These are phyloP conservation scores for Tenebrio molitor DNA, from an alignment of 1,140 invertebrate species.

Conservation along the genomic window DNA sequence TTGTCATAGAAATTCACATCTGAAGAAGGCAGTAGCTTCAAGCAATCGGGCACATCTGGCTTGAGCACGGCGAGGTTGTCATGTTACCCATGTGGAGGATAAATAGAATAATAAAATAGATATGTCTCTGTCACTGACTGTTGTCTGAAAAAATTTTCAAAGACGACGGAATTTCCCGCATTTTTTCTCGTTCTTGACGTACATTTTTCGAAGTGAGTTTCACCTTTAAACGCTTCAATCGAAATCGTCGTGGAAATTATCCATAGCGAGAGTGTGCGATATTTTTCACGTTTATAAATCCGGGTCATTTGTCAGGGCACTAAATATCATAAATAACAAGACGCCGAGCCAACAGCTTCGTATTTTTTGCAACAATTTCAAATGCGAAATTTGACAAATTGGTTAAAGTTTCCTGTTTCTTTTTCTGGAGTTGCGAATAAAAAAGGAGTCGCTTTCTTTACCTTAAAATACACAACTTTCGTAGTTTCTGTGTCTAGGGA, in stretches of 20 bases:
- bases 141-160: conserved; percentile 38
- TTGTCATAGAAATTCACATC: conserved; percentile 52
- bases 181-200: neutral
- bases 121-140: conserved; percentile 50
- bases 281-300: conserved; percentile 16
- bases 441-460: neutral
- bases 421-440: conserved; percentile 11
- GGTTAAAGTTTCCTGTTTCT: conserved; percentile 16
- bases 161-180: conserved; percentile 3
- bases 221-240: neutral
- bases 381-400: conserved; percentile 20
- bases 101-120: conserved; percentile 57
- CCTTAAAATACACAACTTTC: conserved; percentile 6
- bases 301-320: conserved; percentile 1
- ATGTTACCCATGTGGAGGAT: conserved; percentile 51
- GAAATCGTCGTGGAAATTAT: too few relatives aligned
- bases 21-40: conserved; percentile 48
- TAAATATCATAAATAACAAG: conserved; percentile 20
- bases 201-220: conserved; percentile 2
- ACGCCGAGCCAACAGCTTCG: neutral
- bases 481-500: conserved; percentile 19
- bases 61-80: conserved; percentile 50
- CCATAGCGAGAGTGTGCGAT: neutral
- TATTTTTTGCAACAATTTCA: conserved; percentile 13
- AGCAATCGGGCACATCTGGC: conserved; percentile 54